These are phyloP conservation scores for Agrenia bidenticulata DNA, from an alignment of 2,888 invertebrate genomes.

Conservation along the genomic window DNA sequence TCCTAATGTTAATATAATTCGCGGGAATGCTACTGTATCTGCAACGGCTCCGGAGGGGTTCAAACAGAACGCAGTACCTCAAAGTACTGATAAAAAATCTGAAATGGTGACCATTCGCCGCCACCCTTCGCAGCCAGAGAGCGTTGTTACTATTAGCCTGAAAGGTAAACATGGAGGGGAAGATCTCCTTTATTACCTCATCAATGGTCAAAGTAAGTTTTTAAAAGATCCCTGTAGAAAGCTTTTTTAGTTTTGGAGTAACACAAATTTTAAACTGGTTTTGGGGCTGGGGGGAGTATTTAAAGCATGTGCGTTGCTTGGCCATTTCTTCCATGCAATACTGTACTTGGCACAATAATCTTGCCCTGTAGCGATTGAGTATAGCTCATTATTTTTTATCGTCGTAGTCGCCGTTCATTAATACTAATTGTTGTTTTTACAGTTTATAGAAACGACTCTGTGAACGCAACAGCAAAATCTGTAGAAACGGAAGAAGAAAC, in stretches of 20 bases:
- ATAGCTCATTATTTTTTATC: no score
- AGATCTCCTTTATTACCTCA: constrained; percentile 69
- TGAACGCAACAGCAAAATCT: not conserved
- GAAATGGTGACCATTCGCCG: constrained; percentile 64
- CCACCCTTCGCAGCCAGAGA: constrained; percentile 57
- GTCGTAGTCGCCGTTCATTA: not conserved
- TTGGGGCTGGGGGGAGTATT: not conserved
- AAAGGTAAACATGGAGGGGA: constrained; percentile 73
- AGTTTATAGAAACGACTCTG: not conserved
- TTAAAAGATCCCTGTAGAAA: no score
- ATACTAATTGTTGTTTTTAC: not conserved
- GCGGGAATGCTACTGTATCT: no score
- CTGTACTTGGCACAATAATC: no score
- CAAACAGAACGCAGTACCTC: not conserved
- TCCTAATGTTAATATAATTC: no score
- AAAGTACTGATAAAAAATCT: not conserved
- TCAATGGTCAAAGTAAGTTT: constrained; percentile 58
- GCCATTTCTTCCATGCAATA: no score
- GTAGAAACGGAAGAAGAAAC: not conserved
- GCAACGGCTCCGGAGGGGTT: no score
- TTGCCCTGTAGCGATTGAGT: no score
- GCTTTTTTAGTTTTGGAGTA: no score
- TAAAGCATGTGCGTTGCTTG: no score
- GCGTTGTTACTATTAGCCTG: constrained; percentile 74
- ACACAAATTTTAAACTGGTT: no score